A percentile compares a stretch with the other conserved stretches of the same genome.
phyloP scores from a whole-genome alignment of 2,113 vertebrate genomes.

The Oryctolagus cuniculus region DNA sequence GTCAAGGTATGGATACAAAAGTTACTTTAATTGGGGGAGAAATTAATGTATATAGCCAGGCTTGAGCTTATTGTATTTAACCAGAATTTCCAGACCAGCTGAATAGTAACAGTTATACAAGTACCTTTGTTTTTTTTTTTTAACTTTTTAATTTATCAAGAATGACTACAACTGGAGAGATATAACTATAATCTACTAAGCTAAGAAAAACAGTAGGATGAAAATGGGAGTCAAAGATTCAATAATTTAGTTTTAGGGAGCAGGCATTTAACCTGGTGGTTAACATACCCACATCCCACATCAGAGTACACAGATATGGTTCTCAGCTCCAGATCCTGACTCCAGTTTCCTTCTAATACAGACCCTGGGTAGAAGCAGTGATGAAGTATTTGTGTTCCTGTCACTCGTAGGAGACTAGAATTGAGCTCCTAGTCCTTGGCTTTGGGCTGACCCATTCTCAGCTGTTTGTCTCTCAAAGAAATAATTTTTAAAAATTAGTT shows the following conservation, averaged over 20 bases:
- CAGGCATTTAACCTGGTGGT: too few relatives aligned
- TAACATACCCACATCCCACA: too few relatives aligned
- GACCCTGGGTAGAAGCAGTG: too few relatives aligned
- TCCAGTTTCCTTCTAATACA: too few relatives aligned
- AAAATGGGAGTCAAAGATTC: not conserved
- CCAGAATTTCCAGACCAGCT: constrained; percentile 18
- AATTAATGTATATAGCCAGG: not conserved
- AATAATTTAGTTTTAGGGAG: not conserved
- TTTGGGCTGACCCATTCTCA: too few relatives aligned
- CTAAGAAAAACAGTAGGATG: not conserved
- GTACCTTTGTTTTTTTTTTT: not conserved
- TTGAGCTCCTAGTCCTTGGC: too few relatives aligned
- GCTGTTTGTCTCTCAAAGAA: too few relatives aligned
- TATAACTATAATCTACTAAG: not conserved
- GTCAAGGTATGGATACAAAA: not conserved
- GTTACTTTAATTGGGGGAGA: not conserved
- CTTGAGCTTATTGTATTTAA: not conserved
- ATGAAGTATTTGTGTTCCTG: too few relatives aligned
- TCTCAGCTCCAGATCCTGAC: too few relatives aligned
- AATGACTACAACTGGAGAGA: not conserved
- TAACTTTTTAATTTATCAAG: constrained; percentile 5
- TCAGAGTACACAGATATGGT: too few relatives aligned
- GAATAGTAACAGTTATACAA: not conserved
- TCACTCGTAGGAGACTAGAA: too few relatives aligned
- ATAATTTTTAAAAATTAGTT: not conserved